Evolutionary conservation across 1,140 invertebrate species (phyloP), one percentile per base, ranked within the genome.

Genomic region (Euborellia annulipes): DNA sequence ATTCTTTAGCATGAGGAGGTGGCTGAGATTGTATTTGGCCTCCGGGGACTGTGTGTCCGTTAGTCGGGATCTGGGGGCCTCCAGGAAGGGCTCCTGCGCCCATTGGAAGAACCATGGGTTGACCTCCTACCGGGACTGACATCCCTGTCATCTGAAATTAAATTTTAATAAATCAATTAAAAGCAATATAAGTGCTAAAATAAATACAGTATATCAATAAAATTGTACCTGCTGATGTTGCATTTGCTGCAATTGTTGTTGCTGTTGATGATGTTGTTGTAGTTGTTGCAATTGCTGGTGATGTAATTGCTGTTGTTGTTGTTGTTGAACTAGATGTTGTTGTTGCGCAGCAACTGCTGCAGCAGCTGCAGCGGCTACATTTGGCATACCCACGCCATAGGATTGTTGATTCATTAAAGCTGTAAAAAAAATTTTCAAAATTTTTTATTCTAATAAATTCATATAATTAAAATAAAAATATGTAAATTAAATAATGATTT

Each of bases 1-100:
- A 76, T 61, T 85, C 82, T 57, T 83, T 84, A 42, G 63, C 68
- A 50, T 71, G 69, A 18, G 63, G 62, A 30, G 63, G 63, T 49
- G 69, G 70, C 32, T 73, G 72, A 27, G 61, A 56, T 20, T 54
- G 62, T 58, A 51, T 13, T 40, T 67, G 65, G n/a, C 32, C 23
- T 4, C 23, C 23, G 23, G 23, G 23, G 23, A n/a, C 37, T 27
- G 4, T 4, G 23, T 27, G 23, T 6, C 23, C 23, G 23, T 27
- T 27, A n/a, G n/a, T n/a, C n/a, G n/a, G n/a, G n/a, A n/a, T n/a
- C n/a, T n/a, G n/a, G 23, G 23, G 4, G 11, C 4, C 23, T 11
- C 23, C 23, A 6, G 23, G 23, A 4, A 11, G 23, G 23, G 23
- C 4, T 27, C 23, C 23, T 27, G 23, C 23, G n/a, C n/a, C n/a